Conservation (phyloP, 37 sponge, comb jelly and placozoan genomes). For the Hexactinellida sp. region DNA sequence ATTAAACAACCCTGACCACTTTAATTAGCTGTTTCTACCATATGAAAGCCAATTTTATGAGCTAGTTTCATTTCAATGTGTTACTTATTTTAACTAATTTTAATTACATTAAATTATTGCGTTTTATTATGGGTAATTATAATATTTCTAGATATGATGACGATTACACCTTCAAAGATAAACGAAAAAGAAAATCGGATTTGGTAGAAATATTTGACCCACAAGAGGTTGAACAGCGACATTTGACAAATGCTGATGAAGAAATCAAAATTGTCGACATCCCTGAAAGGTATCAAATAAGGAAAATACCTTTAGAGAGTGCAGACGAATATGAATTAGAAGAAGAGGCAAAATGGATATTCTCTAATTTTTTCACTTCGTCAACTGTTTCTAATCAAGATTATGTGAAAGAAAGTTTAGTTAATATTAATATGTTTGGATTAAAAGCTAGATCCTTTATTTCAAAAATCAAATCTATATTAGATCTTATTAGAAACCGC, state of each 20-base stretch:
- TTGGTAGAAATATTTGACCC: neutral
- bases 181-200: neutral
- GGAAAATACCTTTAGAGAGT: neutral
- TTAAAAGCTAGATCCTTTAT: conserved; percentile 23
- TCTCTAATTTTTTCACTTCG: conserved; percentile 31
- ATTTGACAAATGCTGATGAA: neutral
- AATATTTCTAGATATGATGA: neutral
- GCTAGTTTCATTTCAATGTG: too few relatives aligned
- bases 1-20: too few relatives aligned
- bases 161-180: neutral
- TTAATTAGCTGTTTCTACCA: too few relatives aligned
- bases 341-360: conserved; percentile 88
- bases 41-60: too few relatives aligned
- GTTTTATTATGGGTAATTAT: too few relatives aligned
- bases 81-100: too few relatives aligned
- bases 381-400: conserved; percentile 75
- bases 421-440: neutral
- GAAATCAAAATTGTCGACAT: conserved; percentile 6
- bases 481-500: conserved; percentile 76
- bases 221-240: neutral
- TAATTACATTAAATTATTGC: too few relatives aligned
- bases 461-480: conserved; percentile 69
- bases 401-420: neutral
- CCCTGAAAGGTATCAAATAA: neutral
- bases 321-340: conserved; percentile 63